Evolutionary conservation across 2,113 vertebrate genomes (phyloP), one percentile per base, ranked within the genome.

Genomic region (Albula glossodonta): DNA sequence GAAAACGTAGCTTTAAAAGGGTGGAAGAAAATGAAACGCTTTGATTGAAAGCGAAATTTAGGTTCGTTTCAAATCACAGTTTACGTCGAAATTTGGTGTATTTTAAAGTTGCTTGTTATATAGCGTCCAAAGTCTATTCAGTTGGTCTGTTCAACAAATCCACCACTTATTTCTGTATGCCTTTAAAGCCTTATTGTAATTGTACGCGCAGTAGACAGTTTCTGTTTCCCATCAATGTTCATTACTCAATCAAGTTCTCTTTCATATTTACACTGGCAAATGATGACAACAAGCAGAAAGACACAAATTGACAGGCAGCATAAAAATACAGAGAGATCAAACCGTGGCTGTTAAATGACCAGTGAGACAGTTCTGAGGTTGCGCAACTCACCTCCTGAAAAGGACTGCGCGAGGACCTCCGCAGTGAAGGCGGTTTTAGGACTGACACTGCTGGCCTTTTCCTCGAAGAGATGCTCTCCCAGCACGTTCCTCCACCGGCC

Each of bases 341-440:
- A 49, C 3, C 25, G 52, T 41, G 25, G 60, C 19, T 85, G 51
- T 17, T 2, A 63, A 2, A 50, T 7, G 52, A 11, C 57, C 82
- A 78, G 41, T 3, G 77, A 78, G 9, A 78, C 25, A 19, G 1
- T 57, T 63, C 19, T 22, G 78, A 22, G 13, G 22, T 31, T 12
- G 84, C 19, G 41, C 13, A n/a, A 80, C 96, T 96, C 87, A 99
- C 98, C 98, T 94, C 98, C 98, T 0, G 98, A 98, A 95, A 99
- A 99, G 85, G 97, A 98, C 94, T 99, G 98, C 12, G 98, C 98
- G 85, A 99, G 96, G 17, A 99, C 98, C 92, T 99, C 98, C 0
- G 98, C 98, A 22, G 98, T 99, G 95, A 99, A 99, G 83, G 98
- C 98, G 0, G 97, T 99, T 91, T 97, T 98, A 90, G 97, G 98